These are phyloP conservation scores for Sisor rabdophorus DNA, from an alignment of 2,113 vertebrate genomes.

Conservation along the genomic window DNA sequence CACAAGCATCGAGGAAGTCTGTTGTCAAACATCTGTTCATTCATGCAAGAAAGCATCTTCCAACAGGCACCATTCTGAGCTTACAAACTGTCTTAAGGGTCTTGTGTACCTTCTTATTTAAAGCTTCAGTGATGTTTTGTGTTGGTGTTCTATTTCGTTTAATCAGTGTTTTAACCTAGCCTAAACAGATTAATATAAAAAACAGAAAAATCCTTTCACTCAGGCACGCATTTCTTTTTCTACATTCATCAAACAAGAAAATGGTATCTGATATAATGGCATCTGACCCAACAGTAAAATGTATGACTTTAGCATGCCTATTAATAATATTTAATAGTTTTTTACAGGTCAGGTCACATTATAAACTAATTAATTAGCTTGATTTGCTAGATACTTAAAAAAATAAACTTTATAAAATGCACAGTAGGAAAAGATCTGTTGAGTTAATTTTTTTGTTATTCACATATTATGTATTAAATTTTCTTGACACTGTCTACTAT, in stretches of 20 bases:
- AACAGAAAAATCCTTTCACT: background rate
- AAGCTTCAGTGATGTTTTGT: constrained; percentile 38
- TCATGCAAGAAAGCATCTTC: constrained; percentile 32
- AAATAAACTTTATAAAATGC: background rate
- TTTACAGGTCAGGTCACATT: background rate
- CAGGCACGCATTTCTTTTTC: background rate
- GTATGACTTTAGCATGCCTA: background rate
- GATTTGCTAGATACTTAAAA: background rate
- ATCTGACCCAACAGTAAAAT: background rate
- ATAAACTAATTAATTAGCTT: background rate
- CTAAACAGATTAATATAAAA: constrained; percentile 24
- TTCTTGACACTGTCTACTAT: too few species aligned
- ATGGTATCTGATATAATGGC: background rate
- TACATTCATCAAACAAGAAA: constrained; percentile 1
- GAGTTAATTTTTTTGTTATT: too few species aligned
- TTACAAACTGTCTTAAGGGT: constrained; percentile 40
- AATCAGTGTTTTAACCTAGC: constrained; percentile 26
- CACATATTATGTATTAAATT: too few species aligned
- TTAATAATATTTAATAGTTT: background rate
- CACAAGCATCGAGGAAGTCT: background rate
- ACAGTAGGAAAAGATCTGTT: background rate
- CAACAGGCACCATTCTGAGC: constrained; percentile 23
- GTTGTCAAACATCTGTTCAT: constrained; percentile 34
- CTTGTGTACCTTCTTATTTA: constrained; percentile 32
- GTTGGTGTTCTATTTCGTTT: constrained; percentile 32